Percentiles rank a stretch among this genome's conserved stretches.
Conservation (phyloP, 2,113 vertebrate genomes). For the Eurystomus gularis region DNA sequence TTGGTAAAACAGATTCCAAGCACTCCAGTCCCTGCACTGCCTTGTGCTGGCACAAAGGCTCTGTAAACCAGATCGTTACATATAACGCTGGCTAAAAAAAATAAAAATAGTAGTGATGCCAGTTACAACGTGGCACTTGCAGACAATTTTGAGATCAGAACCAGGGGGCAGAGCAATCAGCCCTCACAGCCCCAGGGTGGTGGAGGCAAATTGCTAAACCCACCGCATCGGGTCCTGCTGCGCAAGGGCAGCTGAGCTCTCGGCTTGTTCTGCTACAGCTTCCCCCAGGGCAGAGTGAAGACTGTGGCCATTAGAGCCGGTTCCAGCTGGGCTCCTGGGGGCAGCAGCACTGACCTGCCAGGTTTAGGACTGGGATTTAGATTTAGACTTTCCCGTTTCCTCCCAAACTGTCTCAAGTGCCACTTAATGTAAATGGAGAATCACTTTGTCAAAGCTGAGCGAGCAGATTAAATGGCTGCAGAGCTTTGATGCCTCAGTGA, state of each 20-base stretch:
- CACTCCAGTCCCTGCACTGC: not conserved
- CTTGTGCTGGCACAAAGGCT: not conserved
- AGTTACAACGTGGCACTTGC: rapidly evolving
- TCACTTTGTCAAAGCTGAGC: not conserved
- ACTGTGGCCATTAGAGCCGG: not conserved
- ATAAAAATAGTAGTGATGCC: not conserved
- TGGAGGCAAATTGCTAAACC: not conserved
- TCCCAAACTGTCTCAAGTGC: not conserved
- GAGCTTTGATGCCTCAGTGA: not conserved
- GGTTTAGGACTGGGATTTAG: not conserved
- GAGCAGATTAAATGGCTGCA: not conserved
- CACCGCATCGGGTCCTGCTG: not conserved
- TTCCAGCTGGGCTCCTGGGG: not conserved
- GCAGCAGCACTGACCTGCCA: not conserved
- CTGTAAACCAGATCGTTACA: not conserved
- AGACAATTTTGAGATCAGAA: not conserved
- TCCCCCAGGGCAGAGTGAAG: not conserved
- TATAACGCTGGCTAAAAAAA: not conserved
- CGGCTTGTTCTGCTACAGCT: not conserved
- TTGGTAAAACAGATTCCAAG: not conserved
- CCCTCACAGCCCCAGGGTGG: not conserved
- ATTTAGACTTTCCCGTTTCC: not conserved
- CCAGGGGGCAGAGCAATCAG: not conserved
- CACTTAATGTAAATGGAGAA: not conserved
- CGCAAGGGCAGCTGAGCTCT: not conserved